Conservation (phyloP, 2,113 vertebrate species). For the Pleuronectes platessa region DNA sequence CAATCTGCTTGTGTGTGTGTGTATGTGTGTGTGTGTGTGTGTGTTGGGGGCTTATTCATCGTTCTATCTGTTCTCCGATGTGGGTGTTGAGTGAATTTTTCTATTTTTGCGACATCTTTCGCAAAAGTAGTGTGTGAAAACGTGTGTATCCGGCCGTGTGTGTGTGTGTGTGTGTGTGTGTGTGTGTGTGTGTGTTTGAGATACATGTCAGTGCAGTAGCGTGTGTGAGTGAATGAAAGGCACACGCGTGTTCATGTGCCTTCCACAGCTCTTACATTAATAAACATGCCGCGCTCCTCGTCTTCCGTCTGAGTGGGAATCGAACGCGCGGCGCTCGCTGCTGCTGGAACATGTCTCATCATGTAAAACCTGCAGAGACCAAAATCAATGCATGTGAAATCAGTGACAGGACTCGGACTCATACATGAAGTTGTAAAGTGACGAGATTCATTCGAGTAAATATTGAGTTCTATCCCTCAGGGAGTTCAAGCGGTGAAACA, state of each 20-base stretch:
- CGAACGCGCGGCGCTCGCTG: too few relatives aligned
- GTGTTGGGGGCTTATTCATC: too few relatives aligned
- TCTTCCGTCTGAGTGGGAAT: background rate
- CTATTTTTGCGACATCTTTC: too few relatives aligned
- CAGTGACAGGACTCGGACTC: background rate
- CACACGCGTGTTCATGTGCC: constrained; percentile 7
- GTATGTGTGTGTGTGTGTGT: background rate
- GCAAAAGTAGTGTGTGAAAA: too few relatives aligned
- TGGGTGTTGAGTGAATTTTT: too few relatives aligned
- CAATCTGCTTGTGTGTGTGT: background rate
- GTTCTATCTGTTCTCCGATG: too few relatives aligned
- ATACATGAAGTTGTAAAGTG: background rate
- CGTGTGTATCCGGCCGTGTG: too few relatives aligned
- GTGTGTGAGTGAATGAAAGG: too few relatives aligned
- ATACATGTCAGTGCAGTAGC: too few relatives aligned
- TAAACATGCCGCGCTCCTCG: background rate
- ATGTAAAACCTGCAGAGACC: background rate
- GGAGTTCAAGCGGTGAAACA: background rate
- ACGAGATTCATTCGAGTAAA: background rate
- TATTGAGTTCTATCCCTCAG: background rate
- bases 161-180: too few relatives aligned
- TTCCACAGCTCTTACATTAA: background rate
- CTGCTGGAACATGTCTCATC: too few relatives aligned
- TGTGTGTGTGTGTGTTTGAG: too few relatives aligned
- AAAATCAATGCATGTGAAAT: background rate